Evolutionary conservation across 2,113 vertebrate genomes (phyloP).

Genomic region (Brevimyrus niger): DNA sequence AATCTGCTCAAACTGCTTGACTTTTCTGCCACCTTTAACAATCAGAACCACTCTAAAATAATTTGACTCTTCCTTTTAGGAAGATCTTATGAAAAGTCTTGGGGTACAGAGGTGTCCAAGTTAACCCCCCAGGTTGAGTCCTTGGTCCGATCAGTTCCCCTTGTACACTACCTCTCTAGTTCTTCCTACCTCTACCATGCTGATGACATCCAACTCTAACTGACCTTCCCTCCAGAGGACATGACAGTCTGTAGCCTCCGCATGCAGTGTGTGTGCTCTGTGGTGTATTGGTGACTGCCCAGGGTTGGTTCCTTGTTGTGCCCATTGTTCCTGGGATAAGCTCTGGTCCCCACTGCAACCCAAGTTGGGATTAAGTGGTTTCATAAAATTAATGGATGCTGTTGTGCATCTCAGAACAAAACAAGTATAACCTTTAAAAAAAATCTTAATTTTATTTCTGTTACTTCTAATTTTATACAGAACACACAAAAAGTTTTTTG

Average conservation of each 20-base stretch:
- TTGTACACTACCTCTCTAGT: neutral
- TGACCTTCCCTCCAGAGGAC: neutral
- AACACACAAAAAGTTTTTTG: constrained; percentile 37
- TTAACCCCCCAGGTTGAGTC: neutral
- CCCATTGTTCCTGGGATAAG: too few relatives aligned
- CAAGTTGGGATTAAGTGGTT: too few relatives aligned
- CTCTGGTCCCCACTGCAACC: too few relatives aligned
- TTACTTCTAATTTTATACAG: constrained; percentile 31
- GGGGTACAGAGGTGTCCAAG: neutral
- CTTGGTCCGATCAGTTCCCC: neutral
- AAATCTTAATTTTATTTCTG: constrained; percentile 39
- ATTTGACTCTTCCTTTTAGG: neutral
- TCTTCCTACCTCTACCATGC: neutral
- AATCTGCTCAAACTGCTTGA: too few relatives aligned
- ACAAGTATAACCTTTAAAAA: constrained; percentile 33
- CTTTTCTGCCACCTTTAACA: too few relatives aligned
- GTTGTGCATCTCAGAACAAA: neutral
- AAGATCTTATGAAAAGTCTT: neutral
- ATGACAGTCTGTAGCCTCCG: neutral
- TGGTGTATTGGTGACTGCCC: too few relatives aligned
- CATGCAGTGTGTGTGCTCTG: neutral
- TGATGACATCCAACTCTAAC: neutral
- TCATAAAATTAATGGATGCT: neutral
- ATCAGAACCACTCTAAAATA: neutral
- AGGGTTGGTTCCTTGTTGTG: too few relatives aligned